Base-by-base conservation (phyloP, 2,888 invertebrate species). In the Pelosia muscerda region DNA sequence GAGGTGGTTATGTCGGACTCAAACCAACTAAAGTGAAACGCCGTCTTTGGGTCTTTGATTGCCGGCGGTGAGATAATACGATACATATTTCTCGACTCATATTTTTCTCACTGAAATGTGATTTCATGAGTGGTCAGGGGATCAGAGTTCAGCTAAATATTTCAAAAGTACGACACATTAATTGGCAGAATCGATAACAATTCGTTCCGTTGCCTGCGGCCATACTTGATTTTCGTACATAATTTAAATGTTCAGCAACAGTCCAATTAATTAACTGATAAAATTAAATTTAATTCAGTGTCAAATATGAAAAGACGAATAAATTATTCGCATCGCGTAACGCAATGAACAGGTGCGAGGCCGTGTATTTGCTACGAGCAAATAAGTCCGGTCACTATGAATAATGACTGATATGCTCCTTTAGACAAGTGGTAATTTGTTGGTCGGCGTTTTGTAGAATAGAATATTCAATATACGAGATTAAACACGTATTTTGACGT, bases 231-330 rank as follows among this genome's bases (percentile, higher is more conserved):
- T 58, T 31, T 13, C 11, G n/a, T 31, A 11, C 23, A 58, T 11
- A 28, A 22, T 58, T 34, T 49, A 9, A 49, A 49, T 49, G 49
- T 9, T 49, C 49, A 49, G n/a, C 49, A 49, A 25, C 55, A 55
- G 25, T 15, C 25, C 55, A 25, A 55, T 71, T 76, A 76, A 76
- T 80, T 79, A 71, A 72, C 74, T 80, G 76, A 76, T 77, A 75
- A 75, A 74, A 76, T 74, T 77, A 68, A 78, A 76, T 73, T 72
- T 68, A 68, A 78, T 74, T 67, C 73, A 65, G 69, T 68, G 71
- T 73, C 69, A 73, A 81, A 81, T 83, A 82, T 83, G 75, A 77
- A 81, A n/a, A 75, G 72, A 65, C 66, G 69, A 65, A 68, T 66
- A 71, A 79, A 78, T 82, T 75, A 66, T 54, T 66, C 63, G 56